Evolutionary conservation across 2,888 invertebrate genomes (phyloP).

Genomic region (Icerya purchasi): DNA sequence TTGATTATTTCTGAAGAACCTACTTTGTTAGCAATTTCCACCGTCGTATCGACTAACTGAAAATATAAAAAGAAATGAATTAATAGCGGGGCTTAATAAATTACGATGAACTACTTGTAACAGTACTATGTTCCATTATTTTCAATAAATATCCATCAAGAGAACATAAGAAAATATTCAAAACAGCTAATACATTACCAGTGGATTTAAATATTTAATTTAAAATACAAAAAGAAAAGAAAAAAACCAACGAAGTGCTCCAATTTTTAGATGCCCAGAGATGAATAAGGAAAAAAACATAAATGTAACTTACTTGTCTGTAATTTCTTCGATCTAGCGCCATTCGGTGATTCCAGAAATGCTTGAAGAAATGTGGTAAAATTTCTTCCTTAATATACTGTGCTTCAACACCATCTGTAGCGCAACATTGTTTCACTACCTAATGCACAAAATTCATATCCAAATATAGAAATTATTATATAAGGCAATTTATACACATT

Average conservation of each 20-base stretch:
- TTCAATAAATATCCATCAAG: no score
- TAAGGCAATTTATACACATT: no score
- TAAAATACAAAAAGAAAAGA: no score
- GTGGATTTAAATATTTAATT: no score
- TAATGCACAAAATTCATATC: constrained; percentile 23
- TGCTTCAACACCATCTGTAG: constrained; percentile 97
- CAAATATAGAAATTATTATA: background rate
- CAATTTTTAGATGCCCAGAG: no score
- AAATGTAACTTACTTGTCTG: constrained; percentile 37
- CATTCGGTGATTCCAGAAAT: constrained; percentile 99
- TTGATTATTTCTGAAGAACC: constrained; percentile 99
- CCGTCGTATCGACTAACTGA: constrained; percentile 89
- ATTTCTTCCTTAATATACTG: constrained; percentile 99
- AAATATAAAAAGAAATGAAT: no score
- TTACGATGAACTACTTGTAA: no score
- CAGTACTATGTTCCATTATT: no score
- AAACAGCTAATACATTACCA: no score
- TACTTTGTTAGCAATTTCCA: constrained; percentile 96
- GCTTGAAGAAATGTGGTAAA: constrained; percentile 91
- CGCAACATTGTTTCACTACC: constrained; percentile 99
- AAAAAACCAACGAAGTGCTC: no score
- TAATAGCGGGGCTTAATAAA: no score
- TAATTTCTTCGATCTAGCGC: constrained; percentile 95
- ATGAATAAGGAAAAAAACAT: constrained; percentile 1
- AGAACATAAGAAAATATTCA: no score